These are phyloP conservation scores for Noturus placidus DNA, from an alignment of 2,113 vertebrate species.

Conservation along the genomic window DNA sequence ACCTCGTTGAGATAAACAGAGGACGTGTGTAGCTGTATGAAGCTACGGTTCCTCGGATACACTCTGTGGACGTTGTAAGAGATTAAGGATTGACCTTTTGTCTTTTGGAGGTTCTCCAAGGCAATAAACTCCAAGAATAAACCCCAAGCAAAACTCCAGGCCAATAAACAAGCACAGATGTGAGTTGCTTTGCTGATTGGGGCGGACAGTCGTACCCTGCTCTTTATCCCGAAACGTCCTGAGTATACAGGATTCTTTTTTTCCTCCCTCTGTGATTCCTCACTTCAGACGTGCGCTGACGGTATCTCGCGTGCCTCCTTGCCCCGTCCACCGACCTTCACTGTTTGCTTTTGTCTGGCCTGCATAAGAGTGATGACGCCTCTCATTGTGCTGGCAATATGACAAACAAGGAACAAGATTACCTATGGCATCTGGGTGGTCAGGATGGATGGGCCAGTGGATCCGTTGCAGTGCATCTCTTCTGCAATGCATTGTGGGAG, in stretches of 20 bases:
- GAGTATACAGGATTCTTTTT: constrained; percentile 7
- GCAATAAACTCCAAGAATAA: not conserved
- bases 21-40: not conserved
- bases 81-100: not conserved
- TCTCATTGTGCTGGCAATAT: constrained; percentile 53
- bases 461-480: constrained; percentile 40
- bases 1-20: not conserved
- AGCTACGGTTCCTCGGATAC: not conserved
- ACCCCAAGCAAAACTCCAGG: constrained; percentile 6
- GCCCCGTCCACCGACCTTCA: constrained; percentile 44
- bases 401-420: constrained; percentile 60
- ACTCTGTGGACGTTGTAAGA: not conserved
- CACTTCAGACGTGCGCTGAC: constrained; percentile 45
- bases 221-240: constrained; percentile 13
- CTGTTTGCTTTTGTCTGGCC: constrained; percentile 53
- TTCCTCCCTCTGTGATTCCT: constrained; percentile 18
- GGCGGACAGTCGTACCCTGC: not conserved
- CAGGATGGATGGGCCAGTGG: constrained; percentile 49
- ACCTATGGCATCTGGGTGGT: constrained; percentile 51
- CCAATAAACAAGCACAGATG: not conserved
- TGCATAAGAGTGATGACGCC: constrained; percentile 51
- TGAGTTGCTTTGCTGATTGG: not conserved
- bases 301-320: constrained; percentile 44
- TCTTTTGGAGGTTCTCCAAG: not conserved
- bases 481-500: constrained; percentile 41